A percentile compares a stretch with the other conserved stretches of the same genome.
Conservation (phyloP, 2,113 vertebrate species). For the Halcyon malimbica region DNA sequence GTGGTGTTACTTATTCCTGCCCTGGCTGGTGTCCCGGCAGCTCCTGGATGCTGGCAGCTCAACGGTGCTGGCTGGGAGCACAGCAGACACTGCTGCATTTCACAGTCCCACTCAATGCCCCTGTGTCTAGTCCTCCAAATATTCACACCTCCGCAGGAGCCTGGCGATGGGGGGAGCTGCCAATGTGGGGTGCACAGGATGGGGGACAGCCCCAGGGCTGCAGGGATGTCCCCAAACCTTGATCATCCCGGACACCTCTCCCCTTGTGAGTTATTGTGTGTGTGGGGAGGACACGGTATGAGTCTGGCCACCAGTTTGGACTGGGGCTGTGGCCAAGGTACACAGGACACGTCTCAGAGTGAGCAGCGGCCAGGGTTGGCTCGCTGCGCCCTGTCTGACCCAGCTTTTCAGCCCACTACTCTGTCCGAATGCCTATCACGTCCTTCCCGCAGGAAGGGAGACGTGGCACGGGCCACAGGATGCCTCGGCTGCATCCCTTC, state of each 20-base stretch:
- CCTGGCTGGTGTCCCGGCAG: constrained; percentile 51
- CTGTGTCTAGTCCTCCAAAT: background rate
- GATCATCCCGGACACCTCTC: rapidly evolving
- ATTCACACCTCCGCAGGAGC: background rate
- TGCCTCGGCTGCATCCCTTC: rapidly evolving
- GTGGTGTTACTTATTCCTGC: constrained; percentile 49
- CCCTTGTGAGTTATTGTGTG: too few relatives aligned
- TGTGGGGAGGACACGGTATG: rapidly evolving
- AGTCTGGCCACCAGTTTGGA: rapidly evolving
- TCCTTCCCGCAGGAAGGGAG: background rate
- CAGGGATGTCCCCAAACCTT: background rate
- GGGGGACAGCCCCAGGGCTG: background rate
- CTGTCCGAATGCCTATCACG: background rate
- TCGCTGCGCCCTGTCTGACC: background rate
- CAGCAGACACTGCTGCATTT: background rate
- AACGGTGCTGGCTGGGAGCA: background rate
- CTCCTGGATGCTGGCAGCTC: constrained; percentile 28
- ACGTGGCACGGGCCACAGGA: background rate
- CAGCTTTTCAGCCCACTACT: background rate
- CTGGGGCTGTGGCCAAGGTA: background rate
- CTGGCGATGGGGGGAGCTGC: background rate
- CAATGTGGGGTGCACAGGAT: rapidly evolving
- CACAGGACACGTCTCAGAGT: background rate
- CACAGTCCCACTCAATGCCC: constrained; percentile 20
- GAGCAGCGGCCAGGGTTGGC: background rate